These are phyloP conservation scores for Amphimallon solstitiale DNA, from an alignment of 2,888 invertebrate species.

Conservation along the genomic window DNA sequence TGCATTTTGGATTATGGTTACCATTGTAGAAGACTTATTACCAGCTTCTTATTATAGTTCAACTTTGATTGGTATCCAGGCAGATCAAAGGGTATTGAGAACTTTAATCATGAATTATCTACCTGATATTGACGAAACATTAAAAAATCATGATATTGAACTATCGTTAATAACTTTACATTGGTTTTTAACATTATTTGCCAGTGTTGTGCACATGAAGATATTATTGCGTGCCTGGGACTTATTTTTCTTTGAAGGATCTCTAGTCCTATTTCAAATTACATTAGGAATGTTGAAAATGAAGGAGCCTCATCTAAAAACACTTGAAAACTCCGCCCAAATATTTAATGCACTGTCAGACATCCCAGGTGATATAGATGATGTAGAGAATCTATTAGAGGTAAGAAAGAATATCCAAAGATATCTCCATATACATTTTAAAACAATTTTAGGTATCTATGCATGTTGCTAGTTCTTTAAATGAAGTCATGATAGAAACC, in stretches of 20 bases:
- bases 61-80: slow-evolving; percentile 89
- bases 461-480: slow-evolving; percentile 83
- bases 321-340: slow-evolving; percentile 94
- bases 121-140: slow-evolving; percentile 88
- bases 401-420: slow-evolving; percentile 60
- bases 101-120: slow-evolving; percentile 90
- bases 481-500: slow-evolving; percentile 86
- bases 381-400: slow-evolving; percentile 87
- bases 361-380: slow-evolving; percentile 93
- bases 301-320: slow-evolving; percentile 82
- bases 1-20: slow-evolving; percentile 99
- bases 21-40: slow-evolving; percentile 97
- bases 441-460: slow-evolving; percentile 67
- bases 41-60: slow-evolving; percentile 98
- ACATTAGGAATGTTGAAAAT: slow-evolving; percentile 95
- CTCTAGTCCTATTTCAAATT: slow-evolving; percentile 91
- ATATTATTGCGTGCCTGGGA: slow-evolving; percentile 96
- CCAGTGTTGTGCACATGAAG: slow-evolving; percentile 96
- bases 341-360: slow-evolving; percentile 97
- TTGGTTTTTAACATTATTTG: slow-evolving; percentile 97
- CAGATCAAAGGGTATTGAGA: slow-evolving; percentile 95
- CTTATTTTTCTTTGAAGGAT: slow-evolving; percentile 95
- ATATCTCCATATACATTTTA: slow-evolving; percentile 11
- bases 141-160: slow-evolving; percentile 94
- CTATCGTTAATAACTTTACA: slow-evolving; percentile 94